Evolutionary conservation across 2,797 vertebrate genomes (phyloP).

Genomic region (Semotilus atromaculatus): DNA sequence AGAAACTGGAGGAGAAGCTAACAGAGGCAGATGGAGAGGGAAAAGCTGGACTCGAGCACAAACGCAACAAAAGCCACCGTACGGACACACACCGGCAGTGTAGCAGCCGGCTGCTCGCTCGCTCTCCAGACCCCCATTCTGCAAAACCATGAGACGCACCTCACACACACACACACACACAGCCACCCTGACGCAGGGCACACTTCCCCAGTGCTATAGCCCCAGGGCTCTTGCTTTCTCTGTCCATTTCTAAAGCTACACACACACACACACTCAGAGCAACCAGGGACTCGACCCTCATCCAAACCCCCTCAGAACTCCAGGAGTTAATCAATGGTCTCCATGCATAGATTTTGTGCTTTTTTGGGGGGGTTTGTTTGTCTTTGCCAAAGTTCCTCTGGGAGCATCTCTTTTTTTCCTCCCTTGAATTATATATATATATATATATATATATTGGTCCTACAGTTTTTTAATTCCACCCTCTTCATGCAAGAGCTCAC

Average conservation of each 20-base stretch:
- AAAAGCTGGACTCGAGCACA: constrained; percentile 66
- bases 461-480: constrained; percentile 21
- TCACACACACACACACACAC: constrained; percentile 54
- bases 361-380: constrained; percentile 44
- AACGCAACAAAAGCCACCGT: constrained; percentile 72
- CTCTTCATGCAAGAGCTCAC: neutral
- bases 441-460: neutral
- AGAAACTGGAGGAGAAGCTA: constrained; percentile 36
- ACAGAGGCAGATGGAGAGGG: constrained; percentile 35
- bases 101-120: constrained; percentile 56
- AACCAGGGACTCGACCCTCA: constrained; percentile 46
- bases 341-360: constrained; percentile 59
- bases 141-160: constrained; percentile 68
- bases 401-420: constrained; percentile 47
- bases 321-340: constrained; percentile 62
- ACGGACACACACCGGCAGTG: constrained; percentile 65
- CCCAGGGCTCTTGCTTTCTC: constrained; percentile 49
- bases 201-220: constrained; percentile 60
- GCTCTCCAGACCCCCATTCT: constrained; percentile 52
- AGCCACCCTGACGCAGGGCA: constrained; percentile 55
- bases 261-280: constrained; percentile 43
- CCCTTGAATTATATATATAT: neutral
- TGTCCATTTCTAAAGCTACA: constrained; percentile 62
- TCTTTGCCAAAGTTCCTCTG: constrained; percentile 63
- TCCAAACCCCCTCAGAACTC: constrained; percentile 50